A percentile compares a stretch with the other conserved stretches of the same genome.
These are phyloP conservation scores for Nemopilema nomurai DNA, from an alignment of 30 jellyfish, hydroid and myxozoan species.

Conservation along the genomic window DNA sequence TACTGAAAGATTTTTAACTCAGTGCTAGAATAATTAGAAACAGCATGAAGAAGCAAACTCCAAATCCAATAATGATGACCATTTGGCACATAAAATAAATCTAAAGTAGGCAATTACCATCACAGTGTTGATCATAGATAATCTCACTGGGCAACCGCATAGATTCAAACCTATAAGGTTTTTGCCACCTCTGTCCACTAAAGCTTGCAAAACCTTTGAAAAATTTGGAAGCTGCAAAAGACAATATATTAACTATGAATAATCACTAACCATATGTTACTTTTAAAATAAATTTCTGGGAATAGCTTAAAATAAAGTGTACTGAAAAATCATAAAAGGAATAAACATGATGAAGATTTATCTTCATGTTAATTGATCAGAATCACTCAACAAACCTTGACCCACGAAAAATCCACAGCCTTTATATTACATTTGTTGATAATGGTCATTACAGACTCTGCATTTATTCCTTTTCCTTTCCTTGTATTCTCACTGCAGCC, in stretches of 20 bases:
- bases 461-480: conserved; percentile 18
- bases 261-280: no score
- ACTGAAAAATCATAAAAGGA: no score
- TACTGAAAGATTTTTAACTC: no score
- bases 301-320: not conserved
- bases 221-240: conserved; percentile 20
- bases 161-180: conserved; percentile 37
- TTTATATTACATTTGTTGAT: conserved; percentile 35
- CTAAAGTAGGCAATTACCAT: no score
- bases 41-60: no score
- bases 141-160: conserved; percentile 54
- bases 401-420: conserved; percentile 55
- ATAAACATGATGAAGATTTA: no score
- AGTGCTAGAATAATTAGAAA: no score
- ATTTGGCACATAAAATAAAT: no score
- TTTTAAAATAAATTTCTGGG: no score
- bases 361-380: no score
- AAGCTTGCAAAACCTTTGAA: not conserved
- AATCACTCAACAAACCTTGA: conserved; percentile 42
- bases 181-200: conserved; percentile 30
- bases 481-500: conserved; percentile 20
- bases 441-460: conserved; percentile 22
- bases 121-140: not conserved
- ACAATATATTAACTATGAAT: no score
- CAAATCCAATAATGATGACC: no score